These are phyloP conservation scores for Neelides folsomi DNA, from an alignment of 2,888 invertebrate genomes.

Conservation along the genomic window DNA sequence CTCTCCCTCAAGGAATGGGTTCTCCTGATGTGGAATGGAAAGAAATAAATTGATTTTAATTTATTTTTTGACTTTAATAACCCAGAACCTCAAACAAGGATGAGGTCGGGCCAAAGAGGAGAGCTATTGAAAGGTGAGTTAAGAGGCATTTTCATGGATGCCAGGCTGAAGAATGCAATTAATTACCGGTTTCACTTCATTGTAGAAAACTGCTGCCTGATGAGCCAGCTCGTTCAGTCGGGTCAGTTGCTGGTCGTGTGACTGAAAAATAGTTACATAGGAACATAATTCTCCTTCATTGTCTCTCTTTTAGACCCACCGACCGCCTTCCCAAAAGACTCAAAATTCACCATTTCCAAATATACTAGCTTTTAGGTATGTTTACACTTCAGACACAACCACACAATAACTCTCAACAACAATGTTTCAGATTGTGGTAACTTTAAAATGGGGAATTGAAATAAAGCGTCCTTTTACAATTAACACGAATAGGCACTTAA, in stretches of 20 bases:
- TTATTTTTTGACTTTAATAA: constrained; percentile 9
- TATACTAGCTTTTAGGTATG: too few relatives aligned
- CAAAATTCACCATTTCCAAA: too few relatives aligned
- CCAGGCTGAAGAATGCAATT: constrained; percentile 7
- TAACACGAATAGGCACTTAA: too few relatives aligned
- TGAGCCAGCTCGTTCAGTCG: constrained; percentile 27
- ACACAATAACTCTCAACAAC: too few relatives aligned
- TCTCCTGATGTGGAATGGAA: constrained; percentile 44
- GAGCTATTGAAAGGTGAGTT: too few relatives aligned
- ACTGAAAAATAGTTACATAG: constrained; percentile 10
- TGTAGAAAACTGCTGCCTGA: constrained; percentile 18
- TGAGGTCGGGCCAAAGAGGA: not conserved
- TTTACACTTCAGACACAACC: not conserved
- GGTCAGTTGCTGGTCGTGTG: constrained; percentile 22
- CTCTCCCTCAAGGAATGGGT: constrained; percentile 74
- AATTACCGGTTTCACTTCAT: constrained; percentile 7
- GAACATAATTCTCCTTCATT: not conserved
- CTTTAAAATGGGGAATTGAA: too few relatives aligned
- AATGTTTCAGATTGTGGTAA: too few relatives aligned
- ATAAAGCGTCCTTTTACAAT: too few relatives aligned
- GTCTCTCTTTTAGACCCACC: too few relatives aligned
- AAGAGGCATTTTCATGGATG: too few relatives aligned
- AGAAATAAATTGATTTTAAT: constrained; percentile 12
- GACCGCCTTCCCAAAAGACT: too few relatives aligned
- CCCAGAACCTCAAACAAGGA: not conserved